Percentiles rank a stretch among this genome's conserved stretches.
phyloP scores from a whole-genome alignment of 2,113 vertebrate genomes.

The cattle (Bos taurus) region DNA sequence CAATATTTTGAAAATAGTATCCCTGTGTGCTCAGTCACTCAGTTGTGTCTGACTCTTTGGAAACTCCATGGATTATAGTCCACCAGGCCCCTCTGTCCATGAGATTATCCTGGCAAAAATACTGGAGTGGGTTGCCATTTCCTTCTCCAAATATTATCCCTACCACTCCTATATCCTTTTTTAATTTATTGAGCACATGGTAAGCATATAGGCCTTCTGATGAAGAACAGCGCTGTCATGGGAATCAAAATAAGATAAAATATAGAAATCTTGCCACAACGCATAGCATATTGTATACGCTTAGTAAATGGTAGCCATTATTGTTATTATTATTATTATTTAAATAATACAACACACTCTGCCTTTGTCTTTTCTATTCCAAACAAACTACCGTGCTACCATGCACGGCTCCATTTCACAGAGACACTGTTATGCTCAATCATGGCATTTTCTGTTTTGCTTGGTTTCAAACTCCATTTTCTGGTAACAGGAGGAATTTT shows the following conservation, averaged over 20 bases:
- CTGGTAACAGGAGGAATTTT: neutral
- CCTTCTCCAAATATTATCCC: neutral
- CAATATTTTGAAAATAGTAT: neutral
- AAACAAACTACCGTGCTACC: neutral
- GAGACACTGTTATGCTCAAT: neutral
- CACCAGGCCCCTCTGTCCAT: neutral
- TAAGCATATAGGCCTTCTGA: neutral
- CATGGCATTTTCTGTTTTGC: constrained; percentile 22
- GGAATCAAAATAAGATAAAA: neutral
- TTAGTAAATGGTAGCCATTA: neutral
- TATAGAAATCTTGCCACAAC: neutral
- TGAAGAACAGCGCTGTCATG: neutral
- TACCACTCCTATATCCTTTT: neutral
- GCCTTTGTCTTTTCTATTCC: neutral
- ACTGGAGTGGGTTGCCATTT: neutral
- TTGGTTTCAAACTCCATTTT: constrained; percentile 33
- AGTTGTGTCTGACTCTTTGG: neutral
- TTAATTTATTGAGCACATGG: neutral
- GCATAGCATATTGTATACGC: neutral
- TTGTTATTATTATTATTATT: neutral
- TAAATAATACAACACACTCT: neutral
- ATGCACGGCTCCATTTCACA: neutral
- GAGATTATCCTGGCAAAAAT: neutral
- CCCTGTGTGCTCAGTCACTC: neutral
- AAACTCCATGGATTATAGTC: neutral